Evolutionary conservation across 2,113 vertebrate genomes (phyloP), one percentile per base, ranked within the genome.

Genomic region (Propithecus coquereli): DNA sequence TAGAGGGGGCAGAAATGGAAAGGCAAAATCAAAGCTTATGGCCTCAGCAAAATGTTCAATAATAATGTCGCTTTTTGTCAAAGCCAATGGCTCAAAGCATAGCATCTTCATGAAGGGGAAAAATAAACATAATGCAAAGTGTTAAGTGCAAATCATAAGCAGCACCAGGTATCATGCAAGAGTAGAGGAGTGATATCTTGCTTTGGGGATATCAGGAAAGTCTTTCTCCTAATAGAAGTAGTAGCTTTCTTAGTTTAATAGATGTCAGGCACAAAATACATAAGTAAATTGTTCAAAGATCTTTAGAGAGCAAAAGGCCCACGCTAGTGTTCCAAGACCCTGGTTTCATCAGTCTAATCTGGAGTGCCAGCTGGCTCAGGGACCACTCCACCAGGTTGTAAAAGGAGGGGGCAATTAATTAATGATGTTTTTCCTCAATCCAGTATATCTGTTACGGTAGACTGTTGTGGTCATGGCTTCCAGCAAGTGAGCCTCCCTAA

Each of bases 21-120:
- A 22, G 10, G 43, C 40, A 87, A 66, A 82, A 91, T 83, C 13
- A 82, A 52, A 85, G 59, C 34, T 82, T 50, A 88, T 85, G 68
- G 94, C 77, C 45, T 88, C 59, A 92, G 65, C 32, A 65, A 70
- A 95, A 27, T 57, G 32, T 79, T 95, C 65, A 81, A 85, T 74
- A 87, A 84, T 17, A 17, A 4, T 84, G 79, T 84, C 65, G 65
- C 16, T 43, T 85, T 70, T 57, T 81, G 92, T 84, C 47, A 90
- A 89, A 96, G 65, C 8, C 85, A 91, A 2, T 61, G 66, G 23
- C 37, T 59, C 93, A 14, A 52, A 91, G 79, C n/a, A 57, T 1
- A n/a, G 14, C 0, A 1, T 12, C 27, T 66, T 84, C 25, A 47
- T 23, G 32, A 34, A 88, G 43, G 27, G 12, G 74, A 87, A 23